These are phyloP conservation scores for Atherix ibis DNA, from an alignment of 2,888 invertebrate genomes.

Conservation along the genomic window DNA sequence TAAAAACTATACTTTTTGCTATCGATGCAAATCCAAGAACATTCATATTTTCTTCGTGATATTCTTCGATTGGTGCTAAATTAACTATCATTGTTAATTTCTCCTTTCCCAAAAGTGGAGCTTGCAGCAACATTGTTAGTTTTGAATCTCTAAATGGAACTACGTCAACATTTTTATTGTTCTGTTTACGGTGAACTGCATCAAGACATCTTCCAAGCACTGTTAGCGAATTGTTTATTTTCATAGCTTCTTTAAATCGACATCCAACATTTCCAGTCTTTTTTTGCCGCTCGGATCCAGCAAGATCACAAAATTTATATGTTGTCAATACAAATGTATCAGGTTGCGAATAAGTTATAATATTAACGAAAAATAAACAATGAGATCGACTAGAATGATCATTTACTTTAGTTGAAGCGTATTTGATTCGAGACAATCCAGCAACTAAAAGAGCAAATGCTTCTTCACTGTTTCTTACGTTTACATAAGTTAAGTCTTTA, in stretches of 20 bases:
- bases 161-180: slow-evolving; percentile 18
- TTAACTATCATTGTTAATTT: slow-evolving; percentile 61
- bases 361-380: slow-evolving; percentile 69
- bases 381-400: slow-evolving; percentile 75
- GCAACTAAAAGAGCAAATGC: slow-evolving; percentile 62
- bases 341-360: slow-evolving; percentile 36
- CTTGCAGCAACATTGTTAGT: slow-evolving; percentile 69
- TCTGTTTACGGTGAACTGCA: slow-evolving; percentile 33
- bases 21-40: slow-evolving; percentile 70
- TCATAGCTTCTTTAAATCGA: slow-evolving; percentile 66
- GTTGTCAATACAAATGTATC: slow-evolving; percentile 34
- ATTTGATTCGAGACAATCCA: slow-evolving; percentile 52
- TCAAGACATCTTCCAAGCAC: slow-evolving; percentile 71
- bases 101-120: slow-evolving; percentile 47
- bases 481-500: slow-evolving; percentile 32
- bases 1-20: slow-evolving; percentile 41
- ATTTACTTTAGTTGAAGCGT: slow-evolving; percentile 63
- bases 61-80: slow-evolving; percentile 55
- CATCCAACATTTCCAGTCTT: slow-evolving; percentile 55
- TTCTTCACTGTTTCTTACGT: slow-evolving; percentile 48
- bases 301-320: slow-evolving; percentile 80
- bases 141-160: slow-evolving; percentile 59
- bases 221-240: slow-evolving; percentile 77
- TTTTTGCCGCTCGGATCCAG: slow-evolving; percentile 69
- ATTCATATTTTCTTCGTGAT: slow-evolving; percentile 68